Base-by-base conservation (phyloP, 2,797 vertebrate species). In the Ptychadena robeensis region DNA sequence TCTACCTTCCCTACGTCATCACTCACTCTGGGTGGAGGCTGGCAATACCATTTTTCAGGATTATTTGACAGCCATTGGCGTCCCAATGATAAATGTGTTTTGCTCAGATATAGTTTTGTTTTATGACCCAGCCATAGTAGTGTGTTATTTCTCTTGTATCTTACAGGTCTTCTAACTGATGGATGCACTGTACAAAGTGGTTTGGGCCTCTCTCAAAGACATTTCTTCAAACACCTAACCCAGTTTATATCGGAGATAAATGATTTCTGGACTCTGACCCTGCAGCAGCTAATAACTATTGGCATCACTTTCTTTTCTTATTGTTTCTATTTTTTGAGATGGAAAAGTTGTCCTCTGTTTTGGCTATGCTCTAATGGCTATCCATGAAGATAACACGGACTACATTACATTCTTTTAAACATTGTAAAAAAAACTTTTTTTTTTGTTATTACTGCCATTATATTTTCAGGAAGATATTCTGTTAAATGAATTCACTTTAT, bases 101-200 rank as follows among this genome's bases (percentile, higher is more conserved):
- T n/a, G n/a, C n/a, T n/a, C n/a, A n/a, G n/a, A n/a, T n/a, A n/a
- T n/a, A n/a, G n/a, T n/a, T n/a, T n/a, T n/a, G n/a, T n/a, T 57
- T 9, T 57, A 11, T 22, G 53, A 57, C 53, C 18, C 14, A 59
- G 9, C n/a, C 10, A 27, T 25, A 10, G n/a, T 61, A 11, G n/a
- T 61, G 25, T 2, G 25, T 25, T 27, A 40, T 1, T 76, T 38
- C 34, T 53, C 22, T 63, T 44, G 8, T 78, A 1, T 80, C 12
- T 80, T 85, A 10, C 37, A 85, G 82, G 65, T 53, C 53, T 31
- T 70, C 66, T 48, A 69, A 53, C 64, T 86, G 87, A 86, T 87
- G 82, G 93, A 92, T 92, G 90, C 27, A 87, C 85, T 82, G 53
- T 53, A 66, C 59, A 59, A 37, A 63, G 12, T 78, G 57, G 59